phyloP scores from a whole-genome alignment of 2,797 vertebrate genomes.

The Staurois parvus region DNA sequence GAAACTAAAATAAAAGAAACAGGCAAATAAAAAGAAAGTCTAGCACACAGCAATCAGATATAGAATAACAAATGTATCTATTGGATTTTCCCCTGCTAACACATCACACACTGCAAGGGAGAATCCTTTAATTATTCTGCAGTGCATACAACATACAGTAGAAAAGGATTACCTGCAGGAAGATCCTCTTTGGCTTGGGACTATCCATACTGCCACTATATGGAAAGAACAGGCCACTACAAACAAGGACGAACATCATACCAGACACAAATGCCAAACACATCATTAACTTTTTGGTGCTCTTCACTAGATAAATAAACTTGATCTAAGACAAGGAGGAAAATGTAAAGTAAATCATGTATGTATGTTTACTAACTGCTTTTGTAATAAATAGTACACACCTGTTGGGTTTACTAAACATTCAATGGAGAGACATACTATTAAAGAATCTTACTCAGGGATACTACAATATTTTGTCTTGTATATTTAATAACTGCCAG shows the following conservation, averaged over 20 bases:
- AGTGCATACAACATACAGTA: too few relatives aligned
- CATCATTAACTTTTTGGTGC: constrained; percentile 84
- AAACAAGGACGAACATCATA: constrained; percentile 85
- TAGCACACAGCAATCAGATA: too few relatives aligned
- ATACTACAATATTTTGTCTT: too few relatives aligned
- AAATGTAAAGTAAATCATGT: constrained; percentile 10
- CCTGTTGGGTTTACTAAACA: not conserved
- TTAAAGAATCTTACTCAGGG: too few relatives aligned
- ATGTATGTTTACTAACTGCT: not conserved
- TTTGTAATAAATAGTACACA: not conserved
- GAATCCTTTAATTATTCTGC: too few relatives aligned
- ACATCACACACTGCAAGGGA: not conserved
- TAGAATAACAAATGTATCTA: too few relatives aligned
- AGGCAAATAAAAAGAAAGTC: too few relatives aligned
- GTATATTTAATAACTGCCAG: too few relatives aligned
- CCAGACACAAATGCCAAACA: constrained; percentile 80
- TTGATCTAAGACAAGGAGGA: constrained; percentile 83
- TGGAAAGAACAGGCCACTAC: constrained; percentile 89
- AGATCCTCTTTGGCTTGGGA: constrained; percentile 91
- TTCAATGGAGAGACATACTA: too few relatives aligned
- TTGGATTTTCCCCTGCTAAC: too few relatives aligned
- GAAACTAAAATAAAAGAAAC: too few relatives aligned
- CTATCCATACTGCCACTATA: constrained; percentile 82
- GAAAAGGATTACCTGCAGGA: constrained; percentile 85
- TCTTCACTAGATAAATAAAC: constrained; percentile 89